Evolutionary conservation across 2,888 invertebrate genomes (phyloP), one percentile per base, ranked within the genome.

Genomic region (Plebejus argus): DNA sequence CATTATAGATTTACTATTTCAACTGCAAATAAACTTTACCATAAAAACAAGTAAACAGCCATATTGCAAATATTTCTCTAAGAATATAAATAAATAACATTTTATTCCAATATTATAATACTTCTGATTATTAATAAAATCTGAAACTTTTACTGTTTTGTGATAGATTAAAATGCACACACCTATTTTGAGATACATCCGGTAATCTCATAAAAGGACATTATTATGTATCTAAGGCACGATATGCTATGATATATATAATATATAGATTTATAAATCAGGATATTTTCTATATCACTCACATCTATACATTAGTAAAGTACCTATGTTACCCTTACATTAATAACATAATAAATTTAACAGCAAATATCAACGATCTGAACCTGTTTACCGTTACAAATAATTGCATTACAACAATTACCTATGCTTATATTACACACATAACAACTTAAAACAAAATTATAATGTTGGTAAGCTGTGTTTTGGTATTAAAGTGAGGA

Each of bases 401-500:
- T 86, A 88, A 90, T 91, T 91, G 89, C 87, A 91, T 90, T 85
- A 89, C 91, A 87, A 88, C 88, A 88, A 87, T 90, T 87, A 85
- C 86, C 89, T 92, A 92, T 89, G 18, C 90, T 93, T 82, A 88
- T 85, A 87, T 88, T 90, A 91, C 87, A 91, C 87, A 90, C 84
- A 87, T 87, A 88, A 89, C 93, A 93, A 94, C 92, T 93, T 93
- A 92, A 94, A 87, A 89, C 79, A 90, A 87, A 89, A 91, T 89
- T 90, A 91, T 89, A 91, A 90, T 90, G 92, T 91, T 94, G 94
- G 94, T 94, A 94, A 94, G 92, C 92, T 91, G 94, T 93, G 91
- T 91, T 94, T 94, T 94, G 94, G 94, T 94, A 93, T 94, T 90
- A 89, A 91, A 90, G 91, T 93, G 93, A 94, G 92, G 93, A 91